Conservation (phyloP, 2,113 vertebrate species). For the Zosterops pallidus region DNA sequence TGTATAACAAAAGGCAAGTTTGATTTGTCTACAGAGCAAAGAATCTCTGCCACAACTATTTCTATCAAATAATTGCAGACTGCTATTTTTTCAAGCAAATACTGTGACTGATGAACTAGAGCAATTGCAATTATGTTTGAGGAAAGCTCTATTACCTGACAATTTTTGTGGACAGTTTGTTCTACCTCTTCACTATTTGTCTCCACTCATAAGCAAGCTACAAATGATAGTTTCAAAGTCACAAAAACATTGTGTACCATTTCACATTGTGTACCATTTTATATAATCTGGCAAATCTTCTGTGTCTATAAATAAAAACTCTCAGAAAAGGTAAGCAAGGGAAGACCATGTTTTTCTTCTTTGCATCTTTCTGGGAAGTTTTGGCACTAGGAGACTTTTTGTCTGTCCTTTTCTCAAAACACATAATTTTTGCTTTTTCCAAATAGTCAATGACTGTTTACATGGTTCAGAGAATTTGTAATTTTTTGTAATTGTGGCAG, state of each 20-base stretch:
- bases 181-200: neutral
- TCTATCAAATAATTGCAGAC: neutral
- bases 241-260: neutral
- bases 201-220: neutral
- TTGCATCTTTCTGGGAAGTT: neutral
- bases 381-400: neutral
- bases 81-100: neutral
- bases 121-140: neutral
- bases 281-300: neutral
- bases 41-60: neutral
- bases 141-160: neutral
- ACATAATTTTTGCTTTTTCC: neutral
- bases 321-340: neutral
- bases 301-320: neutral
- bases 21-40: neutral
- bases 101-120: neutral
- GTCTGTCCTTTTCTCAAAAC: neutral
- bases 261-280: neutral
- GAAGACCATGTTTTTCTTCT: neutral
- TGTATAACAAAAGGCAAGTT: neutral
- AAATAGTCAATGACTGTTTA: neutral
- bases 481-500: neutral
- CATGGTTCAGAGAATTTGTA: neutral
- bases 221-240: neutral
- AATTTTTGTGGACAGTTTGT: neutral